Conservation (phyloP, 2,888 invertebrate genomes). For the Altica lythri region DNA sequence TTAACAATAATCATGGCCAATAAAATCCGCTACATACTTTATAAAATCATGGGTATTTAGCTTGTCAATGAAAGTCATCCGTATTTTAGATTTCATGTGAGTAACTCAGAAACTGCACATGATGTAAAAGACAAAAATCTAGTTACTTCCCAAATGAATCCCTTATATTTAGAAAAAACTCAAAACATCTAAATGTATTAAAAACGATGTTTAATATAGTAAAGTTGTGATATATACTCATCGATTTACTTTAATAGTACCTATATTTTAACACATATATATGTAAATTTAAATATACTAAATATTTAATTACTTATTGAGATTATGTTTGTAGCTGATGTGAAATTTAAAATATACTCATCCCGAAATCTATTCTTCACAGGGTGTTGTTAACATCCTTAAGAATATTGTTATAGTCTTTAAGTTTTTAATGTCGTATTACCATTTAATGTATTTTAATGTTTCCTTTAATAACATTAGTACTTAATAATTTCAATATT, state of each 20-base stretch:
- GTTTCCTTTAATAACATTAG: too few species aligned
- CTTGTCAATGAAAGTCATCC: too few species aligned
- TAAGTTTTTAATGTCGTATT: neutral
- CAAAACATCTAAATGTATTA: slow-evolving; percentile 15
- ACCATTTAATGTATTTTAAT: too few species aligned
- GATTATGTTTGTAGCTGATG: slow-evolving; percentile 22
- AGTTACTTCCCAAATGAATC: slow-evolving; percentile 10
- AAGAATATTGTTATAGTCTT: neutral
- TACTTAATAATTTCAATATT: neutral
- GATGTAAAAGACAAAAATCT: too few species aligned
- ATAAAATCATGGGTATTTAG: too few species aligned
- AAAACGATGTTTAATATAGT: slow-evolving; percentile 13
- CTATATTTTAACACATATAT: slow-evolving; percentile 6
- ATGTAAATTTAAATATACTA: slow-evolving; percentile 1
- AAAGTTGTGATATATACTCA: slow-evolving; percentile 23
- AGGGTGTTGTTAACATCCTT: slow-evolving; percentile 5
- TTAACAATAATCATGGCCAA: too few species aligned
- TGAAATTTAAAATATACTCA: slow-evolving; percentile 21
- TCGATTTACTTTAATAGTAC: slow-evolving; percentile 11
- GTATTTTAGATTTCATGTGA: too few species aligned
- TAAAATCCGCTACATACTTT: too few species aligned
- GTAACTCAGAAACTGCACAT: too few species aligned
- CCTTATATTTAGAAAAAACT: slow-evolving; percentile 3
- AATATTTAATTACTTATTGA: slow-evolving; percentile 17
- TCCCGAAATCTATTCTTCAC: neutral